Base-by-base conservation (phyloP, 2,888 invertebrate species). In the Perizoma affinitatum region DNA sequence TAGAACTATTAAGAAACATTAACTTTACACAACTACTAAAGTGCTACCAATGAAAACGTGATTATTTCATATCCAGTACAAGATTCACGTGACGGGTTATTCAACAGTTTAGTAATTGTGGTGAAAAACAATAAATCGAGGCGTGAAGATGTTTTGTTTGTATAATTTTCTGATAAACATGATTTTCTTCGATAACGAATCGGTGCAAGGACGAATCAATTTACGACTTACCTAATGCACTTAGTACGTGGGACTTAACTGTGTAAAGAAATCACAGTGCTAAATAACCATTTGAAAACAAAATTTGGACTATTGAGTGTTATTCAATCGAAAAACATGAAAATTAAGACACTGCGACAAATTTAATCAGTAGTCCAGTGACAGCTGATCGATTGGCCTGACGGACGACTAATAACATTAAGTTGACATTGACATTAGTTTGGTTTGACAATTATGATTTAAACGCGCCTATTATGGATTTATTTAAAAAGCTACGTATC, bases 61-160 rank as follows among this genome's bases (percentile, higher is more conserved):
- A 43, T 54, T 58, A 44, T 43, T 50, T 40, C 34, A 41, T 6
- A 47, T 44, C 50, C 35, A 34, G 54, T 0, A 1, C 53, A 59
- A 38, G 9, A 48, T 44, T 35, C 5, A 35, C 3, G 11, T 0
- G 6, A 43, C 9, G 35, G 4, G 9, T 7, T 44, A n/a, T 49
- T 63, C 50, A 53, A 56, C 34, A 34, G 34, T 67, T 70, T 69
- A 65, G 46, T 71, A 71, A 71, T 51, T 60, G 48, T 6, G 62
- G 40, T 66, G 66, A 66, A 71, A 63, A 76, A 66, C 64, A 64
- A 45, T 60, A 53, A 74, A 78, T 78, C 69, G 41, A 62, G 68
- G 75, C 78, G 64, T 77, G 76, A 80, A 79, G 67, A 68, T 68
- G 78, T 80, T 78, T 82, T 86, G 84, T 89, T 88, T 86, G 80